Evolutionary conservation across 2,113 vertebrate species (phyloP).

Genomic region (Puma concolor): DNA sequence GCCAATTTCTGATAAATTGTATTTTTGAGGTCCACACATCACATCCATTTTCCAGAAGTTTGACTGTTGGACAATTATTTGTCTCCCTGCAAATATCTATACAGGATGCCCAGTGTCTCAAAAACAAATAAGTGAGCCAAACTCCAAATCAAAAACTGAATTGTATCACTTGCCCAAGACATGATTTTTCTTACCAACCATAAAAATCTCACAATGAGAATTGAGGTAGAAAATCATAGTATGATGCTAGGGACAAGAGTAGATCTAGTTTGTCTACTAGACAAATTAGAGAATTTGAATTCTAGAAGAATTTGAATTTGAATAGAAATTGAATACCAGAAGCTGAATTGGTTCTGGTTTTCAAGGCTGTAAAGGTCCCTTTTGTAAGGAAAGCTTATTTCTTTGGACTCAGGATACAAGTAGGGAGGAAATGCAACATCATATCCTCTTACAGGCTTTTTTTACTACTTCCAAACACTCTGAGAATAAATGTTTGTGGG

Average conservation of each 20-base stretch:
- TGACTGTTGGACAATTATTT: not conserved
- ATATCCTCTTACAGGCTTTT: conserved; percentile 12
- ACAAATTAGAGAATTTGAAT: too few relatives aligned
- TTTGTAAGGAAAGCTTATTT: conserved; percentile 54
- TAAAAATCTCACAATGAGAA: conserved; percentile 53
- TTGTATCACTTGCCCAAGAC: not conserved
- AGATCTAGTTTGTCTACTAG: conserved; percentile 3
- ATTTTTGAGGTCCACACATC: not conserved
- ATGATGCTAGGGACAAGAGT: not conserved
- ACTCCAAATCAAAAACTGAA: not conserved
- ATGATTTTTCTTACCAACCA: not conserved
- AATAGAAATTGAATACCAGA: not conserved
- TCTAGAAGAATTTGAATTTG: too few relatives aligned
- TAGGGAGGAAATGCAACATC: not conserved
- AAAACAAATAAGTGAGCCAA: not conserved
- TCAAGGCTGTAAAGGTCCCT: conserved; percentile 4
- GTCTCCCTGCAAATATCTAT: not conserved
- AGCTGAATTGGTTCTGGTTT: conserved; percentile 19
- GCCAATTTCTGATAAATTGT: not conserved
- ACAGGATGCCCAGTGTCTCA: not conserved
- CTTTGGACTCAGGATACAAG: conserved; percentile 28
- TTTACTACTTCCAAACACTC: conserved; percentile 16
- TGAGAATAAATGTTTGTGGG: conserved; percentile 12
- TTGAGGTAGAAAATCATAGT: not conserved
- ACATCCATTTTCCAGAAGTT: not conserved